Percentiles rank a stretch among this genome's conserved stretches.
Evolutionary conservation across 2,113 vertebrate species (phyloP).

Genomic region (Cromileptes altivelis): DNA sequence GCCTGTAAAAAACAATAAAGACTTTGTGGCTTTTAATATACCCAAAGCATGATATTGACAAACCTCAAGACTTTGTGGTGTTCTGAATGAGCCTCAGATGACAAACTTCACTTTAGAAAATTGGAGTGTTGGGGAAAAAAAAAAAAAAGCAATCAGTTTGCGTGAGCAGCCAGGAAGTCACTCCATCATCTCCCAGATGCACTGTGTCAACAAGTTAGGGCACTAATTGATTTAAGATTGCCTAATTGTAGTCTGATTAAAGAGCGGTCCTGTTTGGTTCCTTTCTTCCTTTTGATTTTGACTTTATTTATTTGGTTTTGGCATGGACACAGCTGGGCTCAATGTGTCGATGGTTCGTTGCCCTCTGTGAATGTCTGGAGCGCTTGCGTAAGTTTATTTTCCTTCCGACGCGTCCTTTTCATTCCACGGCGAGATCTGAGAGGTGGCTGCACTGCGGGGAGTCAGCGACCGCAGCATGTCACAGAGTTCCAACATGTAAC

Average conservation of each 20-base stretch:
- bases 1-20: constrained; percentile 24
- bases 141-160: constrained; percentile 33
- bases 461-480: constrained; percentile 7
- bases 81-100: constrained; percentile 22
- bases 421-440: constrained; percentile 38
- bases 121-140: constrained; percentile 3
- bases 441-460: constrained; percentile 29
- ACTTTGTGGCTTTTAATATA: constrained; percentile 58
- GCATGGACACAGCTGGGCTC: constrained; percentile 86
- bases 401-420: constrained; percentile 76
- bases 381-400: constrained; percentile 84
- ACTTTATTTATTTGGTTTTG: constrained; percentile 83
- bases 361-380: constrained; percentile 69
- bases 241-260: constrained; percentile 81
- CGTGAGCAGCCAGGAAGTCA: constrained; percentile 61
- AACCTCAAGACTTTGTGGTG: constrained; percentile 54
- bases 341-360: constrained; percentile 78
- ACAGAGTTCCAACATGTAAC: constrained; percentile 27
- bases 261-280: constrained; percentile 56
- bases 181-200: constrained; percentile 77
- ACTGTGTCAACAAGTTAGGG: constrained; percentile 69
- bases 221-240: constrained; percentile 80
- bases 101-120: constrained; percentile 41
- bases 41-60: constrained; percentile 48
- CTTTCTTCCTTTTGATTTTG: constrained; percentile 78